Base-by-base conservation (phyloP, 2,888 invertebrate genomes). In the Thalpophila matura region DNA sequence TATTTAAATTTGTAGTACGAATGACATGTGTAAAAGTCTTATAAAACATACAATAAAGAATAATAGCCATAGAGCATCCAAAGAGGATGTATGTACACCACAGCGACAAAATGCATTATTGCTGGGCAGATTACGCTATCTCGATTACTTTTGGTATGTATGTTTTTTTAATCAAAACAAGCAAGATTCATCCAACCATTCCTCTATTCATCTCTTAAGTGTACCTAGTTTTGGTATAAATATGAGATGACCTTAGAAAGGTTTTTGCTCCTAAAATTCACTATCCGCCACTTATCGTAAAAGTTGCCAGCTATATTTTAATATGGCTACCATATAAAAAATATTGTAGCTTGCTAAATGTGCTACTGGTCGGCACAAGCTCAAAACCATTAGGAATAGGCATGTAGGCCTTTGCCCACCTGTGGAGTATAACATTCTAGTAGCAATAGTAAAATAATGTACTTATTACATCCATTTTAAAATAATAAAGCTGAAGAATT, bases 191-290 rank as follows among this genome's bases (percentile, higher is more conserved):
- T 29, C 0, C 4, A n/a, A 26, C 22, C 27, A 10, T 43, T 29
- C 27, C 6, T 1, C 26, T 37, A 20, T 37, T 27, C 31, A 22
- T 18, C 7, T 14, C 6, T 27, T 33, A 33, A 20, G 4, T 38
- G 14, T 10, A 24, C 5, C 10, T 43, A 31, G 10, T 37, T 57
- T 18, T 27, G 27, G 18, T 4, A 18, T 40, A 14, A 24, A 47
- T 37, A 24, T 49, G 0, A 38, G 18, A 55, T 54, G 27, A 72
- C 54, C 71, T 71, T 45, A 33, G 33, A 62, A 35, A 64, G 31
- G 35, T 50, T 46, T 50, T 40, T 61, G 51, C 26, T 38, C 45
- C 20, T 46, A 35, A 29, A 43, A 35, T 46, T 22, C 2, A 14
- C 6, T n/a, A 37, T 0, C 16, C 31, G 18, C 20, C 12, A 37